A percentile compares a stretch with the other conserved stretches of the same genome.
Conservation (phyloP, 1,140 invertebrate genomes). For the Drosophila lacertosa region DNA sequence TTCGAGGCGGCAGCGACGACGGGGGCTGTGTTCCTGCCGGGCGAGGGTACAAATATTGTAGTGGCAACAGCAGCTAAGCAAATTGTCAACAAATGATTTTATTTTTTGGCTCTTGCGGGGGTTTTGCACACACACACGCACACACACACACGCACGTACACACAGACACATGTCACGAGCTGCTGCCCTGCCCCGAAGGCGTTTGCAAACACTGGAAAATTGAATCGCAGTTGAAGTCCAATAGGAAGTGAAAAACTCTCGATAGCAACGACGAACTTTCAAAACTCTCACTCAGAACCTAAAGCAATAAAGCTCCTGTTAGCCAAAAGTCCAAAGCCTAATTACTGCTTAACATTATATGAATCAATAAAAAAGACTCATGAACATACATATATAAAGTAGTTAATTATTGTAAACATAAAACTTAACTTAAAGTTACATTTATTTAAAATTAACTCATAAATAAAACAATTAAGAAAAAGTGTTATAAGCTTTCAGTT, state of each 20-base stretch:
- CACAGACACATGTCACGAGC: conserved; percentile 36
- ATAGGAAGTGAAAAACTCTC: conserved; percentile 42
- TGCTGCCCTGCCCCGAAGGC: conserved; percentile 55
- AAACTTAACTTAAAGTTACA: no score
- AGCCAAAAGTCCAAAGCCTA: no score
- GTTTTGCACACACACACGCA: conserved; percentile 11
- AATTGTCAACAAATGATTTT: conserved; percentile 83
- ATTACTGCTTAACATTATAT: no score
- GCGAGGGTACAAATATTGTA: conserved; percentile 65
- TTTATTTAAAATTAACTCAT: background rate
- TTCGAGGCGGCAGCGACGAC: conserved; percentile 48
- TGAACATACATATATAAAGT: no score
- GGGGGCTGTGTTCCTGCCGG: background rate
- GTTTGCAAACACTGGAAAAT: conserved; percentile 64
- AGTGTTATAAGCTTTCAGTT: no score
- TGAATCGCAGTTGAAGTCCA: conserved; percentile 62
- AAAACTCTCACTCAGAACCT: conserved; percentile 9
- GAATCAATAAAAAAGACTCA: no score
- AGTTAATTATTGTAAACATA: no score
- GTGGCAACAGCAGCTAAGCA: conserved; percentile 79
- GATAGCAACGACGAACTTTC: conserved; percentile 5
- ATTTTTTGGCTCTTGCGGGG: conserved; percentile 59
- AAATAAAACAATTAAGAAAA: background rate
- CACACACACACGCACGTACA: conserved; percentile 37
- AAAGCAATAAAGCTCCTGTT: background rate